These are phyloP conservation scores for Eriosoma lanigerum DNA, from an alignment of 1,140 invertebrate species.

Conservation along the genomic window DNA sequence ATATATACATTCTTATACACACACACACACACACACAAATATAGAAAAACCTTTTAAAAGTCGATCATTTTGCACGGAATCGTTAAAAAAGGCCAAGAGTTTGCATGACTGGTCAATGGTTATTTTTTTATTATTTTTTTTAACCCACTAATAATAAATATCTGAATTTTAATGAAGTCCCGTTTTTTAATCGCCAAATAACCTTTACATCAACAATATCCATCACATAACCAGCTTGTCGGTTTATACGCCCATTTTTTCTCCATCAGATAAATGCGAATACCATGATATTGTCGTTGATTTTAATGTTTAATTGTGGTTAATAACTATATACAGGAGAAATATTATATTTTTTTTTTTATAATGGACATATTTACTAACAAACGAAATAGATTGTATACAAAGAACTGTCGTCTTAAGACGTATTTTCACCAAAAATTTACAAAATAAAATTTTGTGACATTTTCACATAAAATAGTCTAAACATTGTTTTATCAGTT, in stretches of 20 bases:
- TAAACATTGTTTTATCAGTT: neutral
- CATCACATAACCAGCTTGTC: neutral
- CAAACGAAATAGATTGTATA: too few relatives aligned
- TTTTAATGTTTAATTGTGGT: slow-evolving; percentile 3
- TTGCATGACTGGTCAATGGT: slow-evolving; percentile 24
- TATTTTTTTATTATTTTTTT: slow-evolving; percentile 29
- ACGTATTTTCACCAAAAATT: too few relatives aligned
- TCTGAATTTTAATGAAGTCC: slow-evolving; percentile 45
- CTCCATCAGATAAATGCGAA: slow-evolving; percentile 6
- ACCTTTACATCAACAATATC: neutral
- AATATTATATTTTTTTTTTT: slow-evolving; percentile 13
- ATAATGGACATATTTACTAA: neutral
- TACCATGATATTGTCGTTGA: slow-evolving; percentile 2
- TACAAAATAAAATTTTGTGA: too few relatives aligned
- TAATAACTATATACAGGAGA: slow-evolving; percentile 13
- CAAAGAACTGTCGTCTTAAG: too few relatives aligned
- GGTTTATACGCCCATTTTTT: slow-evolving; percentile 42
- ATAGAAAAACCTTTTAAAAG: slow-evolving; percentile 39
- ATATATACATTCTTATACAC: neutral
- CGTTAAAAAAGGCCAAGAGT: slow-evolving; percentile 12
- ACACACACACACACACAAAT: neutral
- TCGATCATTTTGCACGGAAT: slow-evolving; percentile 47
- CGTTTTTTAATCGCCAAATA: slow-evolving; percentile 43
- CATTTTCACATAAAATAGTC: too few relatives aligned
- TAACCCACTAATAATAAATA: slow-evolving; percentile 39